Evolutionary conservation across 2,888 invertebrate species (phyloP).

Genomic region (Apodemia mormo): DNA sequence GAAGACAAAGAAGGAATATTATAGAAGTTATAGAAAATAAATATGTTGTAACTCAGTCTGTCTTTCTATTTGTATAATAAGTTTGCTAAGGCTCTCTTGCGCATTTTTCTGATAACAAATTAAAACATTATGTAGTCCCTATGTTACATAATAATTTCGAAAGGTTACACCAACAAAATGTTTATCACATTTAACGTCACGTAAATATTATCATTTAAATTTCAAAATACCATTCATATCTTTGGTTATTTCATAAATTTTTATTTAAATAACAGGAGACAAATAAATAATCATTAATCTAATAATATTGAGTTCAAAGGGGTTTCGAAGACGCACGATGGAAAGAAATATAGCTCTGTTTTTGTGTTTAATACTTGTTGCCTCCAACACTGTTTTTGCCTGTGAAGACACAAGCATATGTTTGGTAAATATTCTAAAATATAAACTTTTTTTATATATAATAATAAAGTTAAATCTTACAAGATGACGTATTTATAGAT

Average conservation of each 20-base stretch:
- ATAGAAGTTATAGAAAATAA: too few species aligned
- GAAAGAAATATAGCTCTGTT: conserved; percentile 63
- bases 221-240: background rate
- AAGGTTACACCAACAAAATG: background rate
- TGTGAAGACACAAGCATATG: conserved; percentile 66
- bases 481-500: too few species aligned
- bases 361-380: conserved; percentile 56
- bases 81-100: too few species aligned
- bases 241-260: background rate
- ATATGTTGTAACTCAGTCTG: too few species aligned
- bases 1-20: too few species aligned
- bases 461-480: too few species aligned
- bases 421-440: conserved; percentile 51
- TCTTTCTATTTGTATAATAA: too few species aligned
- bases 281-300: conserved; percentile 39
- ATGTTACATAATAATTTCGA: conserved; percentile 12
- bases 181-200: background rate
- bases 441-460: too few species aligned
- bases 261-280: background rate
- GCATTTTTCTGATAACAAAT: too few species aligned
- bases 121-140: background rate
- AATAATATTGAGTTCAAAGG: conserved; percentile 31
- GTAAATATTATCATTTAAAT: conserved; percentile 1
- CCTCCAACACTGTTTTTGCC: conserved; percentile 49
- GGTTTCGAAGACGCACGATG: background rate